Evolutionary conservation across 1,140 invertebrate species (phyloP).

Genomic region (Aphis gossypii): DNA sequence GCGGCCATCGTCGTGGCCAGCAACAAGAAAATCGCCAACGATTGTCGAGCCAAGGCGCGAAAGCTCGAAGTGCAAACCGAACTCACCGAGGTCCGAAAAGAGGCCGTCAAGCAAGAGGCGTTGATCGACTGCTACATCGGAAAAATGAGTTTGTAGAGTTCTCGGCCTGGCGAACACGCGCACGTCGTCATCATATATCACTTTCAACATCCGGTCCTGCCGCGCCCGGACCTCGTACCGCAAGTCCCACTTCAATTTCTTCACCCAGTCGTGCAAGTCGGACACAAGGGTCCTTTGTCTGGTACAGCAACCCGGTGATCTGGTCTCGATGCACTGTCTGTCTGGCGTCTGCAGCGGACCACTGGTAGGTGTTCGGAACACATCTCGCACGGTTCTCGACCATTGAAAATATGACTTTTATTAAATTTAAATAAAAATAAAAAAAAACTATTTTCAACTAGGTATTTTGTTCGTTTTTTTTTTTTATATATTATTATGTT

Average conservation of each 20-base stretch:
- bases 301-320: neutral
- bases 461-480: neutral
- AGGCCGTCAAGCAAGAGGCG: neutral
- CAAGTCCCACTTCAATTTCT: neutral
- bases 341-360: too few species aligned
- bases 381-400: too few species aligned
- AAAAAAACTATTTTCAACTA: neutral
- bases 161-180: neutral
- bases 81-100: neutral
- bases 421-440: neutral
- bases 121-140: neutral
- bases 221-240: neutral
- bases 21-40: neutral
- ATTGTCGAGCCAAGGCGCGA: neutral
- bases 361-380: too few species aligned
- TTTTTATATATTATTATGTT: neutral
- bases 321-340: too few species aligned
- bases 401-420: too few species aligned
- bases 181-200: neutral
- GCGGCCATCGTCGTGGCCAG: neutral
- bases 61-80: neutral
- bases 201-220: neutral
- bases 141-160: neutral
- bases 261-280: neutral
- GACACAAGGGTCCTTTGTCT: neutral